A percentile compares a stretch with the other conserved stretches of the same genome.
These are phyloP conservation scores for Cyaniris semiargus DNA, from an alignment of 2,888 invertebrate genomes.

Conservation along the genomic window DNA sequence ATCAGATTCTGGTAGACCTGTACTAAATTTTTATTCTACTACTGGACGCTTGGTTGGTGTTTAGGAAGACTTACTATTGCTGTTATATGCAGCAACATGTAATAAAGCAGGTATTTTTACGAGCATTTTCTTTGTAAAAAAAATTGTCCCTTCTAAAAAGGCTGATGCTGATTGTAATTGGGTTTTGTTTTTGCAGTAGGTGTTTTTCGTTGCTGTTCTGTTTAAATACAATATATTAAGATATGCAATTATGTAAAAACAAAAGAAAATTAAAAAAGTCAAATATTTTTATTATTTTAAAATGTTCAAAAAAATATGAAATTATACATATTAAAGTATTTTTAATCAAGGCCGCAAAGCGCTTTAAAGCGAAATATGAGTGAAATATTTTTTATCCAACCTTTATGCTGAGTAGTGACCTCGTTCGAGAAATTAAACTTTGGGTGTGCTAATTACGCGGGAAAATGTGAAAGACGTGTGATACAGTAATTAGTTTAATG, in stretches of 20 bases:
- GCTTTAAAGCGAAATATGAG: not conserved
- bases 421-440: not conserved
- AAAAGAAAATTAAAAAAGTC: not conserved
- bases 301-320: not conserved
- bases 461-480: not conserved
- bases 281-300: not conserved
- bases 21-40: too few species aligned
- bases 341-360: constrained; percentile 2
- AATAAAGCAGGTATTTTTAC: too few species aligned
- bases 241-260: not conserved
- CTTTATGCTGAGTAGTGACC: not conserved
- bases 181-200: too few species aligned
- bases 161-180: too few species aligned
- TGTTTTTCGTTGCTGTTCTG: too few species aligned
- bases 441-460: constrained; percentile 11
- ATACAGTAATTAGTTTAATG: not conserved
- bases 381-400: constrained; percentile 4
- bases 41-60: too few species aligned
- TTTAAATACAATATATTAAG: too few species aligned
- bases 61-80: too few species aligned
- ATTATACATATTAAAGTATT: constrained; percentile 1
- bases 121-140: too few species aligned
- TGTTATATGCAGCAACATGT: too few species aligned
- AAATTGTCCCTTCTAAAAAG: too few species aligned
- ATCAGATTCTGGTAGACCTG: too few species aligned